Percentiles rank a stretch among this genome's conserved stretches.
Conservation (phyloP, 1,140 invertebrate genomes). For the Calycopis cecrops region DNA sequence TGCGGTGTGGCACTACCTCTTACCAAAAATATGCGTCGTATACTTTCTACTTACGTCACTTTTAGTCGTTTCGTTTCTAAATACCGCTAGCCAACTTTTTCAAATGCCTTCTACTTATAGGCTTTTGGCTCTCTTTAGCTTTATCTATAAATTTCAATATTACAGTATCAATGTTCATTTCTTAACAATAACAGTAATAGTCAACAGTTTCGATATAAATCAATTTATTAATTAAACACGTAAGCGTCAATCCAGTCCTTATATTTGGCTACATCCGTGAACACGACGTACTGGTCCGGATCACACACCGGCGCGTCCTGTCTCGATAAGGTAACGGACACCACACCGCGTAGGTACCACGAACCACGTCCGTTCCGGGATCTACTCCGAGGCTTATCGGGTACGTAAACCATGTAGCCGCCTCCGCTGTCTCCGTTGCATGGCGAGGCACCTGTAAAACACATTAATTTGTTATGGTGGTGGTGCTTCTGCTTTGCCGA, state of each 20-base stretch:
- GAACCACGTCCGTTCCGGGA: conserved; percentile 24
- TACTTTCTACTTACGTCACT: too few species aligned
- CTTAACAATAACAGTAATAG: too few species aligned
- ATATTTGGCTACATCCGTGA: conserved; percentile 43
- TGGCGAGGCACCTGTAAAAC: conserved; percentile 36
- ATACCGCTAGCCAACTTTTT: too few species aligned
- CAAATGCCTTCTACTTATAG: too few species aligned
- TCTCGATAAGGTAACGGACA: conserved; percentile 36
- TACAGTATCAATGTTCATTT: too few species aligned
- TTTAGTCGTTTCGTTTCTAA: too few species aligned
- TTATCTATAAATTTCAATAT: too few species aligned
- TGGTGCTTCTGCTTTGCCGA: too few species aligned
- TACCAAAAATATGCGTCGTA: too few species aligned
- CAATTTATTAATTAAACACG: neutral
- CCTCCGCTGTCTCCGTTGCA: conserved; percentile 60
- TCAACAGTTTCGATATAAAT: too few species aligned
- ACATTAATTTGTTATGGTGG: neutral
- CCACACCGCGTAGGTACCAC: conserved; percentile 46
- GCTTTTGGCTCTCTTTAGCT: too few species aligned
- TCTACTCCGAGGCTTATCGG: conserved; percentile 18
- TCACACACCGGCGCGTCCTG: conserved; percentile 39
- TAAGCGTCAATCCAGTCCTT: conserved; percentile 35
- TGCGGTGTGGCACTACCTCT: too few species aligned
- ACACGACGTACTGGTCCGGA: conserved; percentile 40
- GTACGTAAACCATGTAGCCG: conserved; percentile 36